Conservation (phyloP, 2,888 invertebrate genomes). For the Tanytarsus gracilentus region DNA sequence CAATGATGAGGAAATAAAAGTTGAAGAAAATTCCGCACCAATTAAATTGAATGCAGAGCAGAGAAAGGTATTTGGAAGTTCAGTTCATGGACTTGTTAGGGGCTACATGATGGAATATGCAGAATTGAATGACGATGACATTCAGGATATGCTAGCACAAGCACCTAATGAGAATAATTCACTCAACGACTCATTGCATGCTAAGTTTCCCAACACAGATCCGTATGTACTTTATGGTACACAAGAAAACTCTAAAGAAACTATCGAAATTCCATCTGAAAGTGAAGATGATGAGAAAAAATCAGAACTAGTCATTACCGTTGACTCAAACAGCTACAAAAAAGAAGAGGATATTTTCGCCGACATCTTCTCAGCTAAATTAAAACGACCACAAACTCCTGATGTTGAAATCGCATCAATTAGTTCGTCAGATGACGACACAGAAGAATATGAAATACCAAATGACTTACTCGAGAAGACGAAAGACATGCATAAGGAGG, state of each 20-base stretch:
- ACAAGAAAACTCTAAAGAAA: constrained; percentile 24
- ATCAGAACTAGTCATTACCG: constrained; percentile 34
- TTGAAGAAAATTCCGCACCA: constrained; percentile 42
- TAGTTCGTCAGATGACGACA: constrained; percentile 10
- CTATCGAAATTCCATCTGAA: constrained; percentile 15
- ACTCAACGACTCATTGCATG: constrained; percentile 10
- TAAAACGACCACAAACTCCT: neutral
- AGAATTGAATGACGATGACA: constrained; percentile 61
- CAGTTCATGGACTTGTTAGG: constrained; percentile 51
- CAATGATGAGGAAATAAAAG: constrained; percentile 43
- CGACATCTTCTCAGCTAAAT: constrained; percentile 50
- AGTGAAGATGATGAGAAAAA: constrained; percentile 42
- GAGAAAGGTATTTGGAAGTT: constrained; percentile 39
- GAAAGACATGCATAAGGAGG: neutral
- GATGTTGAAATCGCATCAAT: constrained; percentile 12
- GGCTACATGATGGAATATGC: constrained; percentile 68
- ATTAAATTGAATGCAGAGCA: constrained; percentile 36
- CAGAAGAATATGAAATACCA: constrained; percentile 13
- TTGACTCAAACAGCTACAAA: constrained; percentile 31
- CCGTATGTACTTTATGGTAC: constrained; percentile 21
- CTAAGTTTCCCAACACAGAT: constrained; percentile 20
- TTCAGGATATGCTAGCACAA: constrained; percentile 48
- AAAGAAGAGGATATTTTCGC: constrained; percentile 58
- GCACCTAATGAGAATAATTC: neutral
- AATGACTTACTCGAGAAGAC: neutral